Conservation (phyloP, 2,797 vertebrate species). For the Tauraco hartlaubi region DNA sequence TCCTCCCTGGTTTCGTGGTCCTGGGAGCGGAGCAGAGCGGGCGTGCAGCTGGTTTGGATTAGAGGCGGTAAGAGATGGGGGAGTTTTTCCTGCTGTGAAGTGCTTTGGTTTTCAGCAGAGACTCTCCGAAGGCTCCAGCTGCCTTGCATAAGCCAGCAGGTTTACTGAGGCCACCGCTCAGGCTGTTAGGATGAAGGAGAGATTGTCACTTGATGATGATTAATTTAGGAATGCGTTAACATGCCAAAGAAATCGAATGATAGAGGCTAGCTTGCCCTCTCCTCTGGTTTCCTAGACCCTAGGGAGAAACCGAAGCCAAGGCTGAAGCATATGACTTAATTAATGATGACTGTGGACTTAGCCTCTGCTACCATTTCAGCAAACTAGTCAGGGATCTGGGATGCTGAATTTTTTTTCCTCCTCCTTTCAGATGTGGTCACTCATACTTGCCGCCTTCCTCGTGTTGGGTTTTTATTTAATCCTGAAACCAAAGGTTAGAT, state of each 20-base stretch:
- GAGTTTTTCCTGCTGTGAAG: slow-evolving; percentile 48
- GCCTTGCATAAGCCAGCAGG: slow-evolving; percentile 51
- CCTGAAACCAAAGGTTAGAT: not conserved
- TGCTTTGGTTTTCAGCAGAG: slow-evolving; percentile 62
- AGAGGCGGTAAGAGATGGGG: not conserved
- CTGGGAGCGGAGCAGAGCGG: not conserved
- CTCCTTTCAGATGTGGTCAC: slow-evolving; percentile 18
- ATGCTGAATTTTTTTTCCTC: not conserved
- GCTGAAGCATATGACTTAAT: slow-evolving; percentile 71
- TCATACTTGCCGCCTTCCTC: not conserved
- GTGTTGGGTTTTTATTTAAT: not conserved
- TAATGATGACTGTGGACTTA: slow-evolving; percentile 70
- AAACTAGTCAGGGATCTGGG: slow-evolving; percentile 5
- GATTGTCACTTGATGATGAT: slow-evolving; percentile 74
- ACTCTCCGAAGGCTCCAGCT: slow-evolving; percentile 48
- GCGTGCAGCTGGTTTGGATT: slow-evolving; percentile 59
- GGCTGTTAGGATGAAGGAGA: slow-evolving; percentile 67
- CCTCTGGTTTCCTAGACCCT: slow-evolving; percentile 62
- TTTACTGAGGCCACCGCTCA: slow-evolving; percentile 52
- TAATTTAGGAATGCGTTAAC: slow-evolving; percentile 75
- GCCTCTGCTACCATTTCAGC: slow-evolving; percentile 68
- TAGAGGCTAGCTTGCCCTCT: slow-evolving; percentile 68
- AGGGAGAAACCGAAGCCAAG: slow-evolving; percentile 53
- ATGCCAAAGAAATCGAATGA: slow-evolving; percentile 72
- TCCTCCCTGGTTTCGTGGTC: not conserved